A percentile compares a stretch with the other conserved stretches of the same genome.
Evolutionary conservation across 2,797 vertebrate genomes (phyloP).

Genomic region (Vultur gryphus): DNA sequence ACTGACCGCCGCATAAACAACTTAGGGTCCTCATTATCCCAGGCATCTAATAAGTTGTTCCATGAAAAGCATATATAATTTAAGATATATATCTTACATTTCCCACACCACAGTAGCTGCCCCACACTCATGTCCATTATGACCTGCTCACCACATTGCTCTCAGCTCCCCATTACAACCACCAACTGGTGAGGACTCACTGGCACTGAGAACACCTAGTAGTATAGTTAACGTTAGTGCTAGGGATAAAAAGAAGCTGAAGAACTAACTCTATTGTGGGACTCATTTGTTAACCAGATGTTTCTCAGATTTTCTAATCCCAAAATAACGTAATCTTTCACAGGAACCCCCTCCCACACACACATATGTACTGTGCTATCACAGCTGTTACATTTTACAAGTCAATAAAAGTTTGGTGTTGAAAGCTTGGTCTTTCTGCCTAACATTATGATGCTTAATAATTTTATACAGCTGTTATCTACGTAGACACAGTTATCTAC

Average conservation of each 20-base stretch:
- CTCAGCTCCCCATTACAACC: neutral
- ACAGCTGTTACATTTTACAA: neutral
- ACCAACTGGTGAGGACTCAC: neutral
- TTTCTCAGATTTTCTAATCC: neutral
- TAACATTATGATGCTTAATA: neutral
- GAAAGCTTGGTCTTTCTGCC: neutral
- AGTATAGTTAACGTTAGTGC: neutral
- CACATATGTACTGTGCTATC: neutral
- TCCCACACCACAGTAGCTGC: neutral
- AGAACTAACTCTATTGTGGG: neutral
- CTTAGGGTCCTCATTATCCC: neutral
- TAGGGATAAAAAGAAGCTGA: neutral
- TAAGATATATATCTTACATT: neutral
- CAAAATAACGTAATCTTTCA: neutral
- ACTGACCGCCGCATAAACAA: neutral
- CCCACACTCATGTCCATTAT: neutral
- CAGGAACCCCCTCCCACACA: neutral
- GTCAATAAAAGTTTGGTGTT: neutral
- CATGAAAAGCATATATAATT: neutral
- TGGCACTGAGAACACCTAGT: neutral
- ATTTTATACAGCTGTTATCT: neutral
- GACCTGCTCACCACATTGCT: neutral
- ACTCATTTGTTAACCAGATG: neutral
- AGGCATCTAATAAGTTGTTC: neutral
- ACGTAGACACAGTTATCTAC: neutral